Evolutionary conservation across 2,113 vertebrate species (phyloP).

Genomic region (Turdus rufiventris): DNA sequence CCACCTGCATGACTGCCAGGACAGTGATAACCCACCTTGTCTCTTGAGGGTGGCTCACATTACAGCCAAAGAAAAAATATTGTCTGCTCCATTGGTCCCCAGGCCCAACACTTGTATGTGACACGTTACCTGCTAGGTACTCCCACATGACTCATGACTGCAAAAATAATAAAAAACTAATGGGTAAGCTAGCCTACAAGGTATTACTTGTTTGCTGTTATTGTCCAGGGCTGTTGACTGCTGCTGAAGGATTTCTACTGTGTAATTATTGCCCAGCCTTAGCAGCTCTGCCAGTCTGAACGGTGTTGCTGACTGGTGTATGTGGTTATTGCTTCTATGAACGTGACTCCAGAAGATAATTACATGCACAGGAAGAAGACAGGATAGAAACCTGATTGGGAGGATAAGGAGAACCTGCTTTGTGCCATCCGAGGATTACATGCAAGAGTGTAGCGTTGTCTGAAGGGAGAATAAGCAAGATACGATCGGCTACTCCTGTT

Average conservation of each 20-base stretch:
- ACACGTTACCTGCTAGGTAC: background rate
- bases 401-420: background rate
- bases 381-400: background rate
- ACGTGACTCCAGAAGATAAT: background rate
- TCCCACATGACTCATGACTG: background rate
- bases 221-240: background rate
- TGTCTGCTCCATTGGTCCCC: background rate
- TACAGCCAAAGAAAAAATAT: background rate
- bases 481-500: conserved; percentile 1
- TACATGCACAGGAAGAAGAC: background rate
- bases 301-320: rapidly evolving
- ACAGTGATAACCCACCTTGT: background rate
- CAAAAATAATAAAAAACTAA: background rate
- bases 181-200: background rate
- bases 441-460: background rate
- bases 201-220: background rate
- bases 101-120: background rate
- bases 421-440: background rate
- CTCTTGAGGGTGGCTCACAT: background rate
- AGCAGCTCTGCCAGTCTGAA: background rate
- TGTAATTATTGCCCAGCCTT: background rate
- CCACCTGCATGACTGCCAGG: rapidly evolving
- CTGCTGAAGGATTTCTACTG: background rate
- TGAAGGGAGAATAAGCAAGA: background rate
- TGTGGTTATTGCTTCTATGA: background rate